A percentile compares a stretch with the other conserved stretches of the same genome.
phyloP scores from a whole-genome alignment of 2,888 invertebrate genomes.

The Euplexia lucipara region DNA sequence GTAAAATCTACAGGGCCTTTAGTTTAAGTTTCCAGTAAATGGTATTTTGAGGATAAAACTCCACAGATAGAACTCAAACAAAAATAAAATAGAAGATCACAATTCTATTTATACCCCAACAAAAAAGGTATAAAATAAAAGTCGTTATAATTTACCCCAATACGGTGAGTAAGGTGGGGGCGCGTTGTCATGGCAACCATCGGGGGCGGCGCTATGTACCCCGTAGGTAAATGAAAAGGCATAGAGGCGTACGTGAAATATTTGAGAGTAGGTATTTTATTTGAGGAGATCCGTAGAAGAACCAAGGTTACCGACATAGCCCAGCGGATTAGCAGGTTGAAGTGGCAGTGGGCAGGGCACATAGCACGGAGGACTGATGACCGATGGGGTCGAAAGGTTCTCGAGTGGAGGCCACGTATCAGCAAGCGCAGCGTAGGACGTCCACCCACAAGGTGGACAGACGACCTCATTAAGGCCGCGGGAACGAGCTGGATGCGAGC shows the following conservation, averaged over 20 bases:
- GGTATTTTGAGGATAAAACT: neutral
- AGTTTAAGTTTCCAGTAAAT: too few species aligned
- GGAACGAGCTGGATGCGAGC: too few species aligned
- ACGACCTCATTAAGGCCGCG: too few species aligned
- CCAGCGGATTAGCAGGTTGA: too few species aligned
- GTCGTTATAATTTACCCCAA: slow-evolving; percentile 50
- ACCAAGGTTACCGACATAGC: too few species aligned
- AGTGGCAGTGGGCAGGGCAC: too few species aligned
- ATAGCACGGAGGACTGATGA: too few species aligned
- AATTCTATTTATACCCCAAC: slow-evolving; percentile 29
- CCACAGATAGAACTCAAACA: slow-evolving; percentile 5
- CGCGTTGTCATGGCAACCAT: slow-evolving; percentile 80
- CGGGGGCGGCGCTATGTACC: slow-evolving; percentile 69
- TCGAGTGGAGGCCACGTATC: too few species aligned
- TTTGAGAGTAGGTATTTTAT: slow-evolving; percentile 34
- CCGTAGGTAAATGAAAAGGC: slow-evolving; percentile 41
- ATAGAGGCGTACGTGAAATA: slow-evolving; percentile 59
- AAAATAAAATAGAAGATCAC: slow-evolving; percentile 29
- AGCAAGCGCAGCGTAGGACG: too few species aligned
- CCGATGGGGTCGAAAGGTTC: too few species aligned
- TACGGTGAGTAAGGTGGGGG: slow-evolving; percentile 60
- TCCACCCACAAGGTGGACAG: too few species aligned
- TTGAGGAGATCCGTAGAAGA: too few species aligned
- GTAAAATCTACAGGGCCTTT: neutral
- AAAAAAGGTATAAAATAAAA: slow-evolving; percentile 47